Evolutionary conservation across 2,797 vertebrate species (phyloP), one percentile per base, ranked within the genome.

Genomic region (Myripristis murdjan): DNA sequence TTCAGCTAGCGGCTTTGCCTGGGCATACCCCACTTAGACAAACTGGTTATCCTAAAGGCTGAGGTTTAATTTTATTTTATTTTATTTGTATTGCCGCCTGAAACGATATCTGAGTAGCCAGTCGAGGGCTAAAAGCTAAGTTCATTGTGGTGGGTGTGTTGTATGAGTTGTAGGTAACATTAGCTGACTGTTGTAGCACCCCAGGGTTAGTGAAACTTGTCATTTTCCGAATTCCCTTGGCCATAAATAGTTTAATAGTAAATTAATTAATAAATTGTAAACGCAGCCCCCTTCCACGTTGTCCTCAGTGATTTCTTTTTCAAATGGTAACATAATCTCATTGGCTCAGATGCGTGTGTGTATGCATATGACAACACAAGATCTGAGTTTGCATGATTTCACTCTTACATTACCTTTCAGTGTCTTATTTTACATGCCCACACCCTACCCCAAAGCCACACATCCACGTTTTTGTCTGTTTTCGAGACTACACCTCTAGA

Each of bases 111-210:
- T n/a, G 11, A 23, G 28, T 9, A 39, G 86, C 81, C 83, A 89
- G 55, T 69, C 20, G 12, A 12, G 6, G 20, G 78, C 26, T 16
- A 44, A 51, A 22, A 8, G 90, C 84, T 91, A 89, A 60, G 6
- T 44, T 20, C 51, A 33, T 44, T 51, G 73, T 74, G 77, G 88
- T 90, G 88, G 84, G 87, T 88, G 88, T 92, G 88, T 89, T 55
- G 59, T 47, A 65, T 48, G 33, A 73, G 43, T 43, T 39, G 11
- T 51, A 51, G 35, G 59, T 52, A 52, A 56, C 10, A 15, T 54
- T 65, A 63, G 23, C 43, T 58, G 20, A 47, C 16, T 6, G 26
- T 49, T 64, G 20, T 16, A 52, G 24, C 23, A 15, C 24, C 18
- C 14, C 23, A 2, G 5, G 16, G 11, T 15, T 12, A 15, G 49